Base-by-base conservation (phyloP, 1,140 invertebrate species). In the Neodiprion virginianus region DNA sequence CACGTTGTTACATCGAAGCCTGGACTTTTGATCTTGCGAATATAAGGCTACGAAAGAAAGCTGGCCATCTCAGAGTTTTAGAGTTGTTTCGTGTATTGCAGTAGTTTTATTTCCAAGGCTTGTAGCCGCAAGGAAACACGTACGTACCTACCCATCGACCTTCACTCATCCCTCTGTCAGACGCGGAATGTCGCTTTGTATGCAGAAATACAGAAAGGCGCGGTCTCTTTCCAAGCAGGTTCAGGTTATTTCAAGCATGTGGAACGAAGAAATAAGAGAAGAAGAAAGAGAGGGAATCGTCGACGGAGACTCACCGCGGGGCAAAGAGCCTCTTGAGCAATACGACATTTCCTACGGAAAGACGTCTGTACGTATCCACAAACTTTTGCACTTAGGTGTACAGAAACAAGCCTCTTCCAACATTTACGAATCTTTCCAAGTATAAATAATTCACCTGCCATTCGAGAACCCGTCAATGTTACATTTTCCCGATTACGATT, bases 181-280 rank as follows among this genome's bases (percentile, higher is more conserved):
- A 61, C 53, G 11, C 5, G 53, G 53, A 61, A 61, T 61, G 53
- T 61, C 53, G 53, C 53, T 61, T 61, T 61, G 53, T 61, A 61
- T 61, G 53, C 53, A 61, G 53, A 61, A 61, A 61, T 61, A 61
- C 53, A 61, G 53, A 61, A 61, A 61, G 53, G 53, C 53, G 53
- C 53, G 53, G 53, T 61, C 53, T 61, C 53, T 61, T 61, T 61
- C 53, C 5, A 61, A 61, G 53, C 53, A 61, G 53, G 53, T 61
- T 61, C 53, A 61, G 53, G 53, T 61, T 61, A 61, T 61, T 61
- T 61, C 53, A 61, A 61, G 53, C 53, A 61, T 17, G 53, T 17
- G 53, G 53, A 17, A 61, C 53, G n/a, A 61, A 17, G 53, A 61
- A 17, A 61, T 12, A 17, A 5, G 8, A 17, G 53, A 5, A 17